These are phyloP conservation scores for Hemicentrotus pulcherrimus DNA, from an alignment of 35 echinoderm and acorn worm genomes.

Conservation along the genomic window DNA sequence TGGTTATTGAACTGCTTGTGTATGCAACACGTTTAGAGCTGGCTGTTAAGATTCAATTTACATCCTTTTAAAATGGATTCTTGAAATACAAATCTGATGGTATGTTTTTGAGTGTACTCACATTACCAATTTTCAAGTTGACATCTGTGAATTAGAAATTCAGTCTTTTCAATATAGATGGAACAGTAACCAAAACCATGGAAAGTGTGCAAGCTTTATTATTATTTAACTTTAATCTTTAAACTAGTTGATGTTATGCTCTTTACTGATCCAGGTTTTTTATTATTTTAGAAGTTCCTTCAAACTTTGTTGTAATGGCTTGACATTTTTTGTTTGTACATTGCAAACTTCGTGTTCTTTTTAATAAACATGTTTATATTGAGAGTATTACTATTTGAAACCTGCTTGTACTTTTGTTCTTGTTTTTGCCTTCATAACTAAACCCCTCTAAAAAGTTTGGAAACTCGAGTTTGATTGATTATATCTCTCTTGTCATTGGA, in stretches of 20 bases:
- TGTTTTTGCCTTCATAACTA: not conserved
- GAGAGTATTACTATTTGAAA: not conserved
- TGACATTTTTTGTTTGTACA: not conserved
- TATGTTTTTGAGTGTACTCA: not conserved
- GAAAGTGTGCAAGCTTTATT: constrained; percentile 5
- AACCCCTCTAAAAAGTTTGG: no score
- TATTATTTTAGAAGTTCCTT: not conserved
- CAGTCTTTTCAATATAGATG: not conserved
- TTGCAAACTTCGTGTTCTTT: not conserved
- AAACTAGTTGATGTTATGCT: not conserved
- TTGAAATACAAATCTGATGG: not conserved
- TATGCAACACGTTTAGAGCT: not conserved
- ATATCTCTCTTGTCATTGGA: no score
- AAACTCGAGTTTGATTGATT: no score
- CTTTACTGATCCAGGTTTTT: not conserved
- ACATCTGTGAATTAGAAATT: not conserved
- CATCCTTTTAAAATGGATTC: not conserved
- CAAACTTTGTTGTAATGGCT: not conserved
- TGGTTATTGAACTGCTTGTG: not conserved
- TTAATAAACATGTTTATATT: constrained; percentile 21
- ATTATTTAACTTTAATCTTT: not conserved
- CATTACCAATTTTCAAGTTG: not conserved
- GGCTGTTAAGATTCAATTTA: not conserved
- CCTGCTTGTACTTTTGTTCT: not conserved
- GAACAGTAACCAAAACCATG: not conserved